Base-by-base conservation (phyloP, 2,113 vertebrate species). In the Halcyon senegalensis region DNA sequence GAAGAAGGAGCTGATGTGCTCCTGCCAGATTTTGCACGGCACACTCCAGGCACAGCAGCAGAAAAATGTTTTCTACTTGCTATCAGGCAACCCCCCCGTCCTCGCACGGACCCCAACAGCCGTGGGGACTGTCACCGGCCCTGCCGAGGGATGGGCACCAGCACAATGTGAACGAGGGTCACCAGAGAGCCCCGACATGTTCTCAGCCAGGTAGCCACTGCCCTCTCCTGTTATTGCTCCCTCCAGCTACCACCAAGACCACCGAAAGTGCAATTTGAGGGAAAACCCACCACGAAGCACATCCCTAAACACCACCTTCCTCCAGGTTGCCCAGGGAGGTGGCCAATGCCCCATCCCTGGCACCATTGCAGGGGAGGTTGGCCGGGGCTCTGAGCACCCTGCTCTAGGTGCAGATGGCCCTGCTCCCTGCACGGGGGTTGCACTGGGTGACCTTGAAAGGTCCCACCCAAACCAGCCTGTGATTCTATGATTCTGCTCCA, bases 81-180 rank as follows among this genome's bases (percentile, higher is more conserved):
- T 18, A 17, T 20, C 82, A 55, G 56, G 64, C 51, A 60, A 41
- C 5, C 64, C 44, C 62, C 39, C 44, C 43, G 74, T 43, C 44
- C 33, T 35, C 30, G 0, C 43, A 39, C 64, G 63, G 33, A 55
- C 73, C 63, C 56, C 53, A 56, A 30, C 43, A 43, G 43, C 41
- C 41, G 41, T 15, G 41, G 14, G n/a, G 80, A 77, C 64, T 5
- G 31, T 25, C 3, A 37, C 13, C 9, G 13, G 16, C 16, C 14
- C 37, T 10, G 27, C 2, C 1, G 2, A 46, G 55, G 44, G 50
- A 78, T 2, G 27, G 39, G 46, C 68, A 73, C 25, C 12, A 10
- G 13, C 0, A 3, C n/a, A 25, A 33, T 5, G 9, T 2, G 53
- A 31, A 24, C 6, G 43, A 64, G 35, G 84, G 43, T 79, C 48